Conservation (phyloP, 2,113 vertebrate species). For the Tichodroma muraria region DNA sequence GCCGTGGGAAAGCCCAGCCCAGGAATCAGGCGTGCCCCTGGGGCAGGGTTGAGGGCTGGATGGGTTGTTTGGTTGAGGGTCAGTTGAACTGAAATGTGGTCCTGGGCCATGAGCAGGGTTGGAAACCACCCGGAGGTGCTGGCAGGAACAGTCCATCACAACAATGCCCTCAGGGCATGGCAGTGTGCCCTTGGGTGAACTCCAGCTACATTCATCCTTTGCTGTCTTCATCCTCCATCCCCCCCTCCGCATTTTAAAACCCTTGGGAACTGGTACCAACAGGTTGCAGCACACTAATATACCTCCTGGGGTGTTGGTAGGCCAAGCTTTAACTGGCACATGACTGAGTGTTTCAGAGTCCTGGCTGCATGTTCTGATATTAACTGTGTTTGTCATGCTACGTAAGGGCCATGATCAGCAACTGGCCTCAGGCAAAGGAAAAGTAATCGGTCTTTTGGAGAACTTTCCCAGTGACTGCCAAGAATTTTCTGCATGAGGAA, state of each 20-base stretch:
- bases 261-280: background rate
- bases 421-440: slow-evolving; percentile 40
- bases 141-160: background rate
- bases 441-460: slow-evolving; percentile 61
- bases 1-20: background rate
- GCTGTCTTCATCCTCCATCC: background rate
- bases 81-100: background rate
- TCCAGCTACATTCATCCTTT: background rate
- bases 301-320: background rate
- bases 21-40: background rate
- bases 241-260: background rate
- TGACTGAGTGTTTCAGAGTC: background rate
- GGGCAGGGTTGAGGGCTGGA: background rate
- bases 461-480: slow-evolving; percentile 54
- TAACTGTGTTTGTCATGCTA: slow-evolving; percentile 48
- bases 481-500: slow-evolving; percentile 73
- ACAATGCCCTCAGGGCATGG: background rate
- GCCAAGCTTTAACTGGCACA: background rate
- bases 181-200: background rate
- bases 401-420: slow-evolving; percentile 16
- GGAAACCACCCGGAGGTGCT: background rate
- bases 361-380: background rate
- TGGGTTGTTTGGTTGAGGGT: background rate
- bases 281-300: background rate
- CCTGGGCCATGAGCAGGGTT: background rate